Percentiles rank a stretch among this genome's conserved stretches.
phyloP scores from a whole-genome alignment of 2,888 invertebrate species.

The Chrysolina haemoptera region DNA sequence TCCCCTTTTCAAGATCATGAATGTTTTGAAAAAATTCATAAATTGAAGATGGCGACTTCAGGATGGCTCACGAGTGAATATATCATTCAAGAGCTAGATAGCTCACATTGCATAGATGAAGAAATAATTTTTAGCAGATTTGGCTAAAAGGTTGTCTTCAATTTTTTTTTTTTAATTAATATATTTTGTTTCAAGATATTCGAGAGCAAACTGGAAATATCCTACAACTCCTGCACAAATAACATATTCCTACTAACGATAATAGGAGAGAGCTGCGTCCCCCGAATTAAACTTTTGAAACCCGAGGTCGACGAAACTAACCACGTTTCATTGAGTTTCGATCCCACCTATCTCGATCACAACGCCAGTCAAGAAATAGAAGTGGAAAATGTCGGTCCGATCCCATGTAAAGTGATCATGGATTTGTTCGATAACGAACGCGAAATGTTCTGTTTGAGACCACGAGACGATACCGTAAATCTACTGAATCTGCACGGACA shows the following conservation, averaged over 20 bases:
- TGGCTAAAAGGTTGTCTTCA: too few species aligned
- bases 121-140: too few species aligned
- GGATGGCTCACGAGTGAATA: too few species aligned
- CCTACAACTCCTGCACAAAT: conserved; percentile 43
- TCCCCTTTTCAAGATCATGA: too few species aligned
- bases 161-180: too few species aligned
- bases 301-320: conserved; percentile 58
- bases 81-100: too few species aligned
- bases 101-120: too few species aligned
- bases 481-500: conserved; percentile 7
- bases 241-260: conserved; percentile 60
- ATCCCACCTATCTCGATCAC: conserved; percentile 62
- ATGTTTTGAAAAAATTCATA: too few species aligned
- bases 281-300: conserved; percentile 67
- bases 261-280: conserved; percentile 68
- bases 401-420: conserved; percentile 66
- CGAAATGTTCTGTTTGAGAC: conserved; percentile 44
- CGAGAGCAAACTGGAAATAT: conserved; percentile 47
- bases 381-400: conserved; percentile 66
- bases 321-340: conserved; percentile 61
- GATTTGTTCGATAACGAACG: conserved; percentile 62
- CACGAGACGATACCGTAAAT: conserved; percentile 5
- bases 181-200: conserved; percentile 47
- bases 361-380: conserved; percentile 52
- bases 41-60: too few species aligned